Conservation (phyloP, 2,113 vertebrate genomes). For the Oceanites oceanicus region DNA sequence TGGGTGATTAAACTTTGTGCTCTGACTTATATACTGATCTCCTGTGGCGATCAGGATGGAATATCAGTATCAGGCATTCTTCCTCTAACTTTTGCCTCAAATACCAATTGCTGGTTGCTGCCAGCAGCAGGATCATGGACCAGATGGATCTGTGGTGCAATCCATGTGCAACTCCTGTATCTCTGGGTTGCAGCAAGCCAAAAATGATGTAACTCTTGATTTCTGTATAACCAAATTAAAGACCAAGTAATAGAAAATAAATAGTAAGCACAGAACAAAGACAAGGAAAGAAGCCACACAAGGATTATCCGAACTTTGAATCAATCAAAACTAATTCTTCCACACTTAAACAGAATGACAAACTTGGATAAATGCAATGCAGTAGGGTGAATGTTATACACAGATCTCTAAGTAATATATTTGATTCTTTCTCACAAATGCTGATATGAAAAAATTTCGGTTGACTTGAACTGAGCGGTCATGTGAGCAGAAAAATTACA, state of each 20-base stretch:
- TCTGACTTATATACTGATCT: neutral
- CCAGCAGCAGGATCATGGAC: neutral
- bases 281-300: neutral
- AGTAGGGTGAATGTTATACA: neutral
- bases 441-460: neutral
- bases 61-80: slow-evolving; percentile 21
- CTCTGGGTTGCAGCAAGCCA: neutral
- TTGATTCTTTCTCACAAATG: neutral
- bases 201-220: neutral
- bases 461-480: neutral
- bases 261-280: neutral
- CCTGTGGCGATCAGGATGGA: neutral
- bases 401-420: neutral
- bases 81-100: neutral
- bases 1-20: neutral
- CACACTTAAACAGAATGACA: neutral
- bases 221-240: neutral
- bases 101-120: neutral
- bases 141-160: neutral
- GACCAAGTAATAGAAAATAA: neutral
- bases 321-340: neutral
- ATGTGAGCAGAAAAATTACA: neutral
- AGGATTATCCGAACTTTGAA: neutral
- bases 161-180: neutral
- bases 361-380: neutral